A percentile compares a stretch with the other conserved stretches of the same genome.
Evolutionary conservation across 2,113 vertebrate species (phyloP).

Genomic region (Corvus moneduloides): DNA sequence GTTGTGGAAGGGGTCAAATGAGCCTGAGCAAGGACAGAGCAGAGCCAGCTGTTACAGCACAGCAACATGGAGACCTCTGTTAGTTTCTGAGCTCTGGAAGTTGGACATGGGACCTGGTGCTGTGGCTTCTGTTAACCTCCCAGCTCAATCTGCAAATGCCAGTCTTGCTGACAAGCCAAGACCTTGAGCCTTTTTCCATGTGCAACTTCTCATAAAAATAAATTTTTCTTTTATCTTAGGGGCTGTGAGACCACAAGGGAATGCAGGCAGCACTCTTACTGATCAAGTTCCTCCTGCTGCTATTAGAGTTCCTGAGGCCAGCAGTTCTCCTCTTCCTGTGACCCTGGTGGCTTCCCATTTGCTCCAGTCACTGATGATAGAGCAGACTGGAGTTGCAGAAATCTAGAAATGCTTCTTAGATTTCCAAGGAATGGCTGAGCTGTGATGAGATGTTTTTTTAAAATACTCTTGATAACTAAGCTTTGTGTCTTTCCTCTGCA

Average conservation of each 20-base stretch:
- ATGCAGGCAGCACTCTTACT: not conserved
- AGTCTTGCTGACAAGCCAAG: not conserved
- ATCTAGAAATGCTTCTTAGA: not conserved
- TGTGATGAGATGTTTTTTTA: not conserved
- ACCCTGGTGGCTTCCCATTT: not conserved
- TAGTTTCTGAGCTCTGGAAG: not conserved
- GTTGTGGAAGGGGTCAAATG: not conserved
- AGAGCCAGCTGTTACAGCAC: not conserved
- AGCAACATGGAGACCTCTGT: rapidly evolving
- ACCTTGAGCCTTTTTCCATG: not conserved
- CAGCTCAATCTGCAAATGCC: not conserved
- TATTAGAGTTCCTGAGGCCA: not conserved
- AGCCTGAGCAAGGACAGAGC: not conserved
- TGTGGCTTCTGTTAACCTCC: not conserved
- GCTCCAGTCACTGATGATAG: not conserved
- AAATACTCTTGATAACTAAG: not conserved
- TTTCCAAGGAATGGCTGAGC: not conserved
- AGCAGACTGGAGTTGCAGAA: not conserved
- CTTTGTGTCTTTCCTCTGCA: not conserved
- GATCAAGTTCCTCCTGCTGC: not conserved
- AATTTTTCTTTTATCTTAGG: not conserved
- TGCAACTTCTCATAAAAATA: not conserved
- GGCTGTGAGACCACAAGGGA: not conserved
- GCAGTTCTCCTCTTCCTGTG: not conserved
- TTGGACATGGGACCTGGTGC: not conserved